A percentile compares a stretch with the other conserved stretches of the same genome.
phyloP scores from a whole-genome alignment of 2,888 invertebrate species.

The Allolobophora icterica region DNA sequence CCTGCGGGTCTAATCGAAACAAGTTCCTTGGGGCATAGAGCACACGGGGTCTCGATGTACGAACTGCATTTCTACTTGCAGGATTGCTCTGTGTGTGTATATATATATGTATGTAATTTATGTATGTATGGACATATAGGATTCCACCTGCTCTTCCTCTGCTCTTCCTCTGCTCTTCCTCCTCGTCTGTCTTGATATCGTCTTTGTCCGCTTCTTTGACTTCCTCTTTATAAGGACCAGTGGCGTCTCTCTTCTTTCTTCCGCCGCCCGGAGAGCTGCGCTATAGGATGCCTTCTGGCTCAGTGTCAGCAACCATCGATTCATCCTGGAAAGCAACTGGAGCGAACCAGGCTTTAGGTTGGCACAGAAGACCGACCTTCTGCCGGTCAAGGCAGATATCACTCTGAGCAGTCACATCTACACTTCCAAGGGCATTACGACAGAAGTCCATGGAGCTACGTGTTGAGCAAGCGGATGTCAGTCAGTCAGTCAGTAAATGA shows the following conservation, averaged over 20 bases:
- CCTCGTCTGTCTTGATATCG: constrained; percentile 1
- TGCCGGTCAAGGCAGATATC: no score
- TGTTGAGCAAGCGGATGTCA: background rate
- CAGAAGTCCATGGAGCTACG: constrained; percentile 4
- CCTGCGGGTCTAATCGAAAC: no score
- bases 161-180: background rate
- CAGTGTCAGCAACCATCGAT: background rate
- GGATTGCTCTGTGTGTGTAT: background rate
- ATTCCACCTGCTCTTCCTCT: background rate
- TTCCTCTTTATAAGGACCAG: background rate
- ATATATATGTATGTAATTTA: no score
- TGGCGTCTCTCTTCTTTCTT: background rate
- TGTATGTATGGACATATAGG: background rate
- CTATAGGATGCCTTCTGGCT: background rate
- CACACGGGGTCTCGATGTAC: background rate
- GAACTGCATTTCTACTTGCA: background rate
- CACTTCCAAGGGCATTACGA: background rate
- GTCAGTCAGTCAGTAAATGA: background rate
- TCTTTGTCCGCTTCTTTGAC: background rate
- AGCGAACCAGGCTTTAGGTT: background rate
- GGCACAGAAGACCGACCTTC: background rate
- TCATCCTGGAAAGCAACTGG: background rate
- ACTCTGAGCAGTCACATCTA: background rate
- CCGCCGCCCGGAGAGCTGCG: no score
- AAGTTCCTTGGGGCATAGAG: no score